Evolutionary conservation across 2,113 vertebrate genomes (phyloP).

Genomic region (Colaptes auratus): DNA sequence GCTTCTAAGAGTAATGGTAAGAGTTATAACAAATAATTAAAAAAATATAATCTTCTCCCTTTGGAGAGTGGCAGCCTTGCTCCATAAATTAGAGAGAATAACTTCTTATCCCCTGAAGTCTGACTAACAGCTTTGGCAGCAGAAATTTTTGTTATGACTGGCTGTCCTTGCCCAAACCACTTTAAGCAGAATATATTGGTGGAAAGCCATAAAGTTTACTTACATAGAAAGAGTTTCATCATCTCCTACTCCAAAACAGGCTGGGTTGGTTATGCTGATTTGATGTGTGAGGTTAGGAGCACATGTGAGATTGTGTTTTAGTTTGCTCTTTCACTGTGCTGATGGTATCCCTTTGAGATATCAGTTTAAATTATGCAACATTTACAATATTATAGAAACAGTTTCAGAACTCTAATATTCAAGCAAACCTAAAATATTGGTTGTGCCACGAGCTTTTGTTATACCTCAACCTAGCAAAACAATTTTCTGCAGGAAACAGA

Average conservation of each 20-base stretch:
- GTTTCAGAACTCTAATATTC: not conserved
- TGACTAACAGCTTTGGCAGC: not conserved
- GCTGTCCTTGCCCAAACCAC: not conserved
- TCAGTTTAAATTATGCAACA: not conserved
- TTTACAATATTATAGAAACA: not conserved
- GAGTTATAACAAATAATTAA: not conserved
- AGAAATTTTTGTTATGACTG: not conserved
- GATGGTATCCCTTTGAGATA: not conserved
- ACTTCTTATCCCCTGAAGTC: not conserved
- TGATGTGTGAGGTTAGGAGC: not conserved
- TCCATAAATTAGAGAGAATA: not conserved
- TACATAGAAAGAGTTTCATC: constrained; percentile 19
- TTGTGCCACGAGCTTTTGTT: not conserved
- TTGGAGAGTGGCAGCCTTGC: not conserved
- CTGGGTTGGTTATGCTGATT: not conserved
- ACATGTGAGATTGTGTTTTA: not conserved
- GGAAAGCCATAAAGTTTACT: constrained; percentile 10
- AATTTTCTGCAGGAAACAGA: not conserved
- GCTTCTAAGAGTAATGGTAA: not conserved
- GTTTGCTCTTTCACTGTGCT: not conserved
- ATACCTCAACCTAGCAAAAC: not conserved
- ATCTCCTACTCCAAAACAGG: not conserved
- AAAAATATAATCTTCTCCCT: not conserved
- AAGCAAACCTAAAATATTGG: not conserved
- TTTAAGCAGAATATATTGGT: not conserved